A percentile compares a stretch with the other conserved stretches of the same genome.
Conservation (phyloP, 2,888 invertebrate genomes). For the Amphipyra berbera region DNA sequence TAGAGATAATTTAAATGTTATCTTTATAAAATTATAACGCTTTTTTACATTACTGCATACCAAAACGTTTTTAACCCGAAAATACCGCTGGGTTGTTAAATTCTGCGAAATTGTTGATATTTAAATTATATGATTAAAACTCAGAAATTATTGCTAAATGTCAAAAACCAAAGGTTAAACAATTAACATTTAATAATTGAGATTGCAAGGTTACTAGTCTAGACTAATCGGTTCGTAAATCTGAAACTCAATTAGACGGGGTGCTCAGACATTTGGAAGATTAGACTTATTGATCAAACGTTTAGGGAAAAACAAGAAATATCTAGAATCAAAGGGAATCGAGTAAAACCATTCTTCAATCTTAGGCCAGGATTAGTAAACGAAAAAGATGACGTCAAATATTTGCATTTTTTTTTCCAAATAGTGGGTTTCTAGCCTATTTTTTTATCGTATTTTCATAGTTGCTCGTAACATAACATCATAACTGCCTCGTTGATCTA, state of each 20-base stretch:
- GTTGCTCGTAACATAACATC: too few species aligned
- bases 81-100: slow-evolving; percentile 23
- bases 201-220: slow-evolving; percentile 25
- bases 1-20: slow-evolving; percentile 18
- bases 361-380: too few species aligned
- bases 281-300: slow-evolving; percentile 24
- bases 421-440: too few species aligned
- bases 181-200: slow-evolving; percentile 24
- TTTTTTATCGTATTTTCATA: too few species aligned
- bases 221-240: slow-evolving; percentile 32
- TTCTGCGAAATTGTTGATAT: not conserved
- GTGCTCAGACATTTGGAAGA: slow-evolving; percentile 14
- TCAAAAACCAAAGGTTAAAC: slow-evolving; percentile 17
- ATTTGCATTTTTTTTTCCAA: too few species aligned
- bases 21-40: slow-evolving; percentile 13
- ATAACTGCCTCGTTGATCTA: too few species aligned
- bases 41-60: slow-evolving; percentile 3
- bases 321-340: slow-evolving; percentile 2
- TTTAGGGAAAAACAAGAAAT: slow-evolving; percentile 24
- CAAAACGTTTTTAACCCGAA: slow-evolving; percentile 8
- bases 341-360: too few species aligned
- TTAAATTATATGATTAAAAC: slow-evolving; percentile 29
- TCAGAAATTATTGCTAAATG: slow-evolving; percentile 20
- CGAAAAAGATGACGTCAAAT: too few species aligned
- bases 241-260: slow-evolving; percentile 37